Conservation (phyloP, 2,888 invertebrate species). For the Ischnura elegans region DNA sequence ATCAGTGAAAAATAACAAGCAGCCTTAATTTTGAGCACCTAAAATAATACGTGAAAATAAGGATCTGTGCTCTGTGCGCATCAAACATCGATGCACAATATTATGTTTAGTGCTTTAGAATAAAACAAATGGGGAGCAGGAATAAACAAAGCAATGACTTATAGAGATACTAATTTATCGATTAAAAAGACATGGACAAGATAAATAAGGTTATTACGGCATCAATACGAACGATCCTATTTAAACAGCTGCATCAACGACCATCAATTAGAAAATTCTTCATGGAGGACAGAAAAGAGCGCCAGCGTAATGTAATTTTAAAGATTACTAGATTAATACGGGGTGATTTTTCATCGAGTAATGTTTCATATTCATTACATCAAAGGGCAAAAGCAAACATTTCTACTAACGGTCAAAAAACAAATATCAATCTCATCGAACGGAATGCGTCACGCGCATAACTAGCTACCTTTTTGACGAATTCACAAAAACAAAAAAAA, state of each 20-base stretch:
- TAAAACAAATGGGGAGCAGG: too few relatives aligned
- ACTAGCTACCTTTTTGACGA: neutral
- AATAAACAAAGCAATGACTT: too few relatives aligned
- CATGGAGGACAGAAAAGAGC: neutral
- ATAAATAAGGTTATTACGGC: too few relatives aligned
- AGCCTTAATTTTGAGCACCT: too few relatives aligned
- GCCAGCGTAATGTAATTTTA: neutral
- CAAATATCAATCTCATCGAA: neutral
- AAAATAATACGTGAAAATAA: too few relatives aligned
- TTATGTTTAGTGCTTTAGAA: too few relatives aligned
- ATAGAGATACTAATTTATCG: too few relatives aligned
- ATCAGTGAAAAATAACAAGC: too few relatives aligned
- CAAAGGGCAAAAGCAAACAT: slow-evolving; percentile 1
- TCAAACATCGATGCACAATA: too few relatives aligned
- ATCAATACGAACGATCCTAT: neutral
- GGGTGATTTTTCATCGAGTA: neutral
- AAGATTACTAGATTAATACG: neutral
- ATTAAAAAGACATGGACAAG: too few relatives aligned
- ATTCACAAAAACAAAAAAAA: neutral
- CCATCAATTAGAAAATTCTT: neutral
- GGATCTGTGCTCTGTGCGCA: too few relatives aligned
- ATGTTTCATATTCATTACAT: neutral
- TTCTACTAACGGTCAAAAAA: neutral
- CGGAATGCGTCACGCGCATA: neutral
- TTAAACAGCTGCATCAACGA: neutral